Evolutionary conservation across 2,113 vertebrate species (phyloP).

Genomic region (Felis catus): DNA sequence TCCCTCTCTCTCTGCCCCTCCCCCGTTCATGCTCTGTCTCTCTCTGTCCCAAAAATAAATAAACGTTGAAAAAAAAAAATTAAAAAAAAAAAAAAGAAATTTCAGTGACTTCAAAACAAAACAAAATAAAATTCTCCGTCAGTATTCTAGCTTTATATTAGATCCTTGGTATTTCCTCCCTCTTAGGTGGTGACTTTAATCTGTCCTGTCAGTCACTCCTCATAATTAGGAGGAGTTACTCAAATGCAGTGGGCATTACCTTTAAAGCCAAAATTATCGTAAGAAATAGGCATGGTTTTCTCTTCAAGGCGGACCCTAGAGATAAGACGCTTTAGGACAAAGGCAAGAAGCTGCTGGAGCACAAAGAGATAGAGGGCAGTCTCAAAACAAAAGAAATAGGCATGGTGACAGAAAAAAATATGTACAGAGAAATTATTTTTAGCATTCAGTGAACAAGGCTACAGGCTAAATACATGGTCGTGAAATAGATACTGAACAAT

Average conservation of each 20-base stretch:
- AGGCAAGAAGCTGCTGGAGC: neutral
- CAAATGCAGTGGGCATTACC: neutral
- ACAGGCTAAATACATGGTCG: neutral
- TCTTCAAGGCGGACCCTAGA: neutral
- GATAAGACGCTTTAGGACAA: neutral
- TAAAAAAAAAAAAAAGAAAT: neutral
- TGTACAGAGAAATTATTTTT: neutral
- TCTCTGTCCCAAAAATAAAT: too few species aligned
- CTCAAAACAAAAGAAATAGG: neutral
- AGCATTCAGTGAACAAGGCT: neutral
- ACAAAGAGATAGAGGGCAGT: neutral
- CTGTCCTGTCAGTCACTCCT: neutral
- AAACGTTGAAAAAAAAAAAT: too few species aligned
- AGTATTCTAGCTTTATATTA: neutral
- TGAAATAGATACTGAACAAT: neutral
- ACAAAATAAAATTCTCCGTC: neutral
- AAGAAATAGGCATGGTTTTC: neutral
- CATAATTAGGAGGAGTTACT: neutral
- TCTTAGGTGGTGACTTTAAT: neutral
- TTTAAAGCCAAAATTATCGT: neutral
- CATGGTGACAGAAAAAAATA: neutral
- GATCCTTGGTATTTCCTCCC: neutral
- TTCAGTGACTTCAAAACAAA: conserved; percentile 1
- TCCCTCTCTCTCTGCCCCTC: too few species aligned
- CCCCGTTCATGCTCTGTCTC: too few species aligned